Evolutionary conservation across 2,888 invertebrate species (phyloP).

Genomic region (Synanthedon myopaeformis): DNA sequence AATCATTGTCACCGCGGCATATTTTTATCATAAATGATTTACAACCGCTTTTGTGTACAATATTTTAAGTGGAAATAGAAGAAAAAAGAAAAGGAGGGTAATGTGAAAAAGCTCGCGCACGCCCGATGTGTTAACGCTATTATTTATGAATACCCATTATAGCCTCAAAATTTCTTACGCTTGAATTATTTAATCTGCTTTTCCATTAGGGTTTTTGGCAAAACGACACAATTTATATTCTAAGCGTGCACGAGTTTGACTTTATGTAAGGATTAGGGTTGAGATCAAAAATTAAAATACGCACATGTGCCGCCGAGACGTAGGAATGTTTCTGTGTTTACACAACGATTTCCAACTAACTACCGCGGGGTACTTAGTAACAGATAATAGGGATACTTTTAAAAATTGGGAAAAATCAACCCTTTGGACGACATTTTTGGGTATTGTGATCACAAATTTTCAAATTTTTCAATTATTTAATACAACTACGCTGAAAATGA

Average conservation of each 20-base stretch:
- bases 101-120: slow-evolving; percentile 20
- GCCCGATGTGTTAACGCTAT: slow-evolving; percentile 51
- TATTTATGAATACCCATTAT: slow-evolving; percentile 61
- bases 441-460: too few relatives aligned
- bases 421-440: too few relatives aligned
- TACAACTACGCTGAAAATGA: too few relatives aligned
- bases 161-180: slow-evolving; percentile 61
- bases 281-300: slow-evolving; percentile 50
- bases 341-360: neutral
- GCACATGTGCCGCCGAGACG: slow-evolving; percentile 1
- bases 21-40: slow-evolving; percentile 48
- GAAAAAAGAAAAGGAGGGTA: slow-evolving; percentile 12
- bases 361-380: neutral
- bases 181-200: slow-evolving; percentile 67
- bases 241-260: slow-evolving; percentile 42
- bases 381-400: too few relatives aligned
- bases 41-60: slow-evolving; percentile 28
- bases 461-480: too few relatives aligned
- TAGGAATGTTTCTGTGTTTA: neutral
- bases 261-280: slow-evolving; percentile 53
- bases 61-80: slow-evolving; percentile 33
- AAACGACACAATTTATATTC: slow-evolving; percentile 67
- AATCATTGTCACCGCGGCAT: slow-evolving; percentile 31
- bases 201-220: slow-evolving; percentile 62
- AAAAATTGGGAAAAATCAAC: too few relatives aligned